These are phyloP conservation scores for Diorhabda carinulata DNA, from an alignment of 1,140 invertebrate genomes.

Conservation along the genomic window DNA sequence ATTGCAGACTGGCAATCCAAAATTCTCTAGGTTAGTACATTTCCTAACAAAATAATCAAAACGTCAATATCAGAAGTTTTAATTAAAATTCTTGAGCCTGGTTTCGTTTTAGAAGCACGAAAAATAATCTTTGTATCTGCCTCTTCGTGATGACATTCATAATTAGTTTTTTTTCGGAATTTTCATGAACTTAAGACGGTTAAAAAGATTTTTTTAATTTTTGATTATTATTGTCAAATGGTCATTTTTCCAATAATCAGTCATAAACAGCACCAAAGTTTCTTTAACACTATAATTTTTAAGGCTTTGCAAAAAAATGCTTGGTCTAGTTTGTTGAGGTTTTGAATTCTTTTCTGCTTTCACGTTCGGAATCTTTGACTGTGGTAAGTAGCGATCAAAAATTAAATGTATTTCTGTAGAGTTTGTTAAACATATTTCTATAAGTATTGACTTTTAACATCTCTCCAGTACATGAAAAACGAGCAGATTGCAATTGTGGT, in stretches of 20 bases:
- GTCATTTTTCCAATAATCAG: neutral
- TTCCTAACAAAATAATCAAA: conserved; percentile 13
- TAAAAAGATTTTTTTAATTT: neutral
- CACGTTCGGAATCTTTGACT: no score
- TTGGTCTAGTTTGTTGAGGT: no score
- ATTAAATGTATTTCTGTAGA: no score
- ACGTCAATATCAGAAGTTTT: conserved; percentile 41
- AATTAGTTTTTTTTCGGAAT: conserved; percentile 29
- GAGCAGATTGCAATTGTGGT: conserved; percentile 35
- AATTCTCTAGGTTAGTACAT: conserved; percentile 38
- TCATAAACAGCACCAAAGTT: no score
- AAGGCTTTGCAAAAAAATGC: no score
- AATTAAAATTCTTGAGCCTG: conserved; percentile 32
- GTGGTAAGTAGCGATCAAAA: no score
- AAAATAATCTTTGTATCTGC: conserved; percentile 38
- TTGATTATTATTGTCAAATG: no score
- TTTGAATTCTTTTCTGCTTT: no score
- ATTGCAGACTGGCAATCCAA: conserved; percentile 33
- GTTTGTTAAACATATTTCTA: no score
- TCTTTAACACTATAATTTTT: no score
- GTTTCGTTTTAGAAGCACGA: conserved; percentile 30
- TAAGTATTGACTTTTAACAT: conserved; percentile 30
- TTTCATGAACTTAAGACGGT: neutral
- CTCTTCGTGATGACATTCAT: conserved; percentile 41
- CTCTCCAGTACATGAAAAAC: conserved; percentile 36